These are phyloP conservation scores for Bovichtus variegatus DNA, from an alignment of 2,797 vertebrate genomes.

Conservation along the genomic window DNA sequence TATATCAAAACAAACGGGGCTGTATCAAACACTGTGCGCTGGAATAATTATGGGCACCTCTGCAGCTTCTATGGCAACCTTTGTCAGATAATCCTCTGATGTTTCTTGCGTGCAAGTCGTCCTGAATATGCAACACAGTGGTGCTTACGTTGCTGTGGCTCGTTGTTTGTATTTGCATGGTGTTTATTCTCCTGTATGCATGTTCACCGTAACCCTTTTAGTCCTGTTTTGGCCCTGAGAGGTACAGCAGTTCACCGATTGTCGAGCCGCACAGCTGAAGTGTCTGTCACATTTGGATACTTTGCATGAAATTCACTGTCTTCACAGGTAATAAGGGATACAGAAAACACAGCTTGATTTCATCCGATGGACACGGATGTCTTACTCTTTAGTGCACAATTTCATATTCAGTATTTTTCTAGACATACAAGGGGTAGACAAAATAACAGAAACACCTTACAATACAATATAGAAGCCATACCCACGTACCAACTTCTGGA, in stretches of 20 bases:
- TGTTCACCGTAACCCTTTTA: conserved; percentile 15
- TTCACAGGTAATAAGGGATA: background rate
- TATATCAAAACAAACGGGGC: conserved; percentile 51
- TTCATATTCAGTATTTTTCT: background rate
- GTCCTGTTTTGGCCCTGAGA: background rate
- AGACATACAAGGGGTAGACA: background rate
- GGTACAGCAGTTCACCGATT: background rate
- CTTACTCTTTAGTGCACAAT: background rate
- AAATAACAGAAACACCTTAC: conserved; percentile 7
- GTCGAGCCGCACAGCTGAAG: background rate
- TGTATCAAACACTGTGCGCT: conserved; percentile 65
- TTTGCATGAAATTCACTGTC: conserved; percentile 50
- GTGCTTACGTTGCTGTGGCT: conserved; percentile 46
- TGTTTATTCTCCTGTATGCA: conserved; percentile 33
- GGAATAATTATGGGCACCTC: conserved; percentile 63
- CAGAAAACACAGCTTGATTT: conserved; percentile 27
- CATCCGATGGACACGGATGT: background rate
- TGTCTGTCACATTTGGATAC: background rate
- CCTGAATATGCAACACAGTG: conserved; percentile 39
- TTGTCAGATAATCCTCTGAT: conserved; percentile 60
- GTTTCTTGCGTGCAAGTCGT: conserved; percentile 39
- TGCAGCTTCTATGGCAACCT: conserved; percentile 75
- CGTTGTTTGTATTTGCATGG: conserved; percentile 51
- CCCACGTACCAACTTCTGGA: background rate
- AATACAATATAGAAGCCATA: background rate